Evolutionary conservation across 1,140 invertebrate species (phyloP), one percentile per base, ranked within the genome.

Genomic region (Megathymus violae): DNA sequence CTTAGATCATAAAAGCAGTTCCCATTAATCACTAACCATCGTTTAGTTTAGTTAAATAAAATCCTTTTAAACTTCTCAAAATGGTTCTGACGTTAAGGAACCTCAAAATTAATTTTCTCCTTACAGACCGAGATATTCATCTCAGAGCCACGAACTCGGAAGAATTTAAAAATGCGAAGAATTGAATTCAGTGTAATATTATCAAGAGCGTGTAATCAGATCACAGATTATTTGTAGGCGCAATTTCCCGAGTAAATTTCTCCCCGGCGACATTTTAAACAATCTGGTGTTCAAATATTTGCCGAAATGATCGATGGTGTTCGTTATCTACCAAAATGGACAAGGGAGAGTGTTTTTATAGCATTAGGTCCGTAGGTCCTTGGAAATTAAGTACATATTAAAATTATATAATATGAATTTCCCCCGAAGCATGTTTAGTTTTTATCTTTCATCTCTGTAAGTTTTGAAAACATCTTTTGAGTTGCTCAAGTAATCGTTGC

Each of bases 171-270:
- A 59, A 22, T 14, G 36, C 50, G 34, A 52, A 40, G 27, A 58
- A 58, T 58, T 58, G 22, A 44, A 58, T 58, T 58, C 40, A 15
- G 40, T 46, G 27, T 46, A 58, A 58, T 58, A 58, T 58, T 54
- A 63, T 63, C 41, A 46, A 19, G 41, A 40, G 50, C 13, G 16
- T 13, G 61, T 63, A 54, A 63, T 52, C 61, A 52, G 50, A 63
- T 41, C 27, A 65, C 36, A 43, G 47, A 43, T 44, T 48, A 64
- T 59, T 64, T 64, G 54, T 64, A 64, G 38, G 38, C 62, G 48
- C 47, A 64, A 64, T 64, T 64, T 64, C 54, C 62, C 31, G 52
- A 58, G 54, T 56, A 64, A 64, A 64, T 64, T 64, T 64, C 54
- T 50, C 31, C 25, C 36, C 16, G 36, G 62, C 62, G 54, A 50